phyloP scores from a whole-genome alignment of 2,113 vertebrate genomes.

The Strix uralensis region DNA sequence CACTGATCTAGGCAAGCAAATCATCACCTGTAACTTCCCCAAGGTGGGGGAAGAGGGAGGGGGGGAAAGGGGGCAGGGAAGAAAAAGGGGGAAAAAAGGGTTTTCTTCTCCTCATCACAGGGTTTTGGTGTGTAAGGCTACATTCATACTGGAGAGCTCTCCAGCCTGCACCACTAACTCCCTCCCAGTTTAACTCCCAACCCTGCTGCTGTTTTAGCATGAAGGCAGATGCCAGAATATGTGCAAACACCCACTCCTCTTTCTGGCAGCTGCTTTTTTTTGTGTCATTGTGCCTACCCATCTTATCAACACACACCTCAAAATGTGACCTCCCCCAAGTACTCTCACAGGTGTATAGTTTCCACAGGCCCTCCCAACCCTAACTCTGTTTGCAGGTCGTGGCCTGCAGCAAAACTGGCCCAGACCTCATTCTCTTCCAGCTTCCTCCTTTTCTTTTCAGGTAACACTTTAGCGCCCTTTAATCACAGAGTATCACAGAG shows the following conservation, averaged over 20 bases:
- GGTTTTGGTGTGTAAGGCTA: neutral
- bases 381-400: neutral
- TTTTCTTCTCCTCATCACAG: neutral
- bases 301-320: neutral
- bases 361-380: neutral
- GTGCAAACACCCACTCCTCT: neutral
- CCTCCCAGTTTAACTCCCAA: neutral
- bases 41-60: too few relatives aligned
- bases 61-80: neutral
- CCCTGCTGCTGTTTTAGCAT: neutral
- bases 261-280: neutral
- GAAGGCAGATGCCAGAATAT: neutral
- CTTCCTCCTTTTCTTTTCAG: neutral
- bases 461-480: neutral
- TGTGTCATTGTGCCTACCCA: neutral
- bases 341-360: neutral
- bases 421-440: neutral
- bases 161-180: neutral
- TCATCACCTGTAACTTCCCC: neutral
- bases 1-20: neutral
- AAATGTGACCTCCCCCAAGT: neutral
- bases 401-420: neutral
- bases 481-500: neutral
- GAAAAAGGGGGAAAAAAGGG: fast-evolving
- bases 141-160: neutral